Evolutionary conservation across 2,888 invertebrate genomes (phyloP).

Genomic region (Noctua janthina): DNA sequence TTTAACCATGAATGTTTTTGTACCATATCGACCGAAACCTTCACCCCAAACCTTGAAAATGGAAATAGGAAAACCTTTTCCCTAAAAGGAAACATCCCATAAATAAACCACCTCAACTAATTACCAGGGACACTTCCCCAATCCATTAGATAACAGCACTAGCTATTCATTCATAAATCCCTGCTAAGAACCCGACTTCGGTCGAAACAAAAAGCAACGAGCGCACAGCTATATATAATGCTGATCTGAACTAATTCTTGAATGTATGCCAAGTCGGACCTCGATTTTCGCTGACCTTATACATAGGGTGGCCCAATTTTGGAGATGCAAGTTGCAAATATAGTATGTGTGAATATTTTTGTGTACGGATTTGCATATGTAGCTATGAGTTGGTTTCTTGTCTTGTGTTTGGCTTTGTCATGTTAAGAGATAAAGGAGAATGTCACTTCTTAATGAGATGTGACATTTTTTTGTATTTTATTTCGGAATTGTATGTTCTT

Average conservation of each 20-base stretch:
- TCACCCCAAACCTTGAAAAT: neutral
- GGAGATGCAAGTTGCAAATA: slow-evolving; percentile 65
- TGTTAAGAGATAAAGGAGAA: neutral
- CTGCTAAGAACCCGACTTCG: slow-evolving; percentile 53
- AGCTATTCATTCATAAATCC: slow-evolving; percentile 59
- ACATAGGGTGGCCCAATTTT: slow-evolving; percentile 68
- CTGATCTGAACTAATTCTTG: slow-evolving; percentile 75
- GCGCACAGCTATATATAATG: slow-evolving; percentile 57
- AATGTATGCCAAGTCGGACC: slow-evolving; percentile 74
- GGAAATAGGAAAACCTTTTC: neutral
- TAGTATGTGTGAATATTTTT: slow-evolving; percentile 45
- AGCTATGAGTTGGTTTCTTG: neutral
- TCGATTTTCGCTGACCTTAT: slow-evolving; percentile 74
- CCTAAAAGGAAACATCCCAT: slow-evolving; percentile 22
- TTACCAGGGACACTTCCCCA: slow-evolving; percentile 29
- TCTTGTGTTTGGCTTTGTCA: neutral
- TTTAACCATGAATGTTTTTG: no score
- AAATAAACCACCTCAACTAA: slow-evolving; percentile 33
- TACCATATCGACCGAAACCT: neutral
- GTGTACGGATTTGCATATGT: slow-evolving; percentile 23
- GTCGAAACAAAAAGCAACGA: slow-evolving; percentile 63
- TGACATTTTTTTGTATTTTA: neutral
- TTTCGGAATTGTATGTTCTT: neutral
- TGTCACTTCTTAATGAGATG: neutral
- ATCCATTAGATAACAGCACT: slow-evolving; percentile 44